phyloP scores from a whole-genome alignment of 2,113 vertebrate genomes.

The Centropus bengalensis region DNA sequence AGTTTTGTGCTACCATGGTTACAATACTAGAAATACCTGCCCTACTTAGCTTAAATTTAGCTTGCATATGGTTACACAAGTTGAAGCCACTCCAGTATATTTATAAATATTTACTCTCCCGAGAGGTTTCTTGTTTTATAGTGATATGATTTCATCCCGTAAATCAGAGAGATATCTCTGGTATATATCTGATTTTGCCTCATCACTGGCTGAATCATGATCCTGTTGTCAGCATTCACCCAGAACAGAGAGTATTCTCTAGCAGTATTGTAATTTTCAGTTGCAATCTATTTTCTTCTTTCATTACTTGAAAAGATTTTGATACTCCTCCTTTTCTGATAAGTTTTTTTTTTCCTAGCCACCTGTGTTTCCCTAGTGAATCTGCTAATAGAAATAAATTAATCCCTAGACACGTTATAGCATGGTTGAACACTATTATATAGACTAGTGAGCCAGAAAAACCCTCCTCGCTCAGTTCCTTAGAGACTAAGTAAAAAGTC shows the following conservation, averaged over 20 bases:
- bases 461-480: neutral
- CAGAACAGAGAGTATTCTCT: neutral
- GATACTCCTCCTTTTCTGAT: neutral
- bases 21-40: constrained; percentile 47
- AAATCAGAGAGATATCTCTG: neutral
- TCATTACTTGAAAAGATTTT: neutral
- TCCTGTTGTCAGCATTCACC: neutral
- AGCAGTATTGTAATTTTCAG: neutral
- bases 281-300: neutral
- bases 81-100: neutral
- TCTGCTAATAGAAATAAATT: constrained; percentile 52
- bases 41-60: constrained; percentile 34
- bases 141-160: neutral
- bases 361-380: neutral
- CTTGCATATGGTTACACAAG: neutral
- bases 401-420: constrained; percentile 27
- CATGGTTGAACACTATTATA: constrained; percentile 1
- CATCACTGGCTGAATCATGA: neutral
- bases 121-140: neutral
- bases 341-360: constrained; percentile 9
- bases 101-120: constrained; percentile 10
- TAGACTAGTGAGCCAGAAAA: constrained; percentile 22
- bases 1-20: constrained; percentile 48
- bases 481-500: neutral
- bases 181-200: neutral